Evolutionary conservation across 2,888 invertebrate species (phyloP).

Genomic region (Drosophila paramelanica): DNA sequence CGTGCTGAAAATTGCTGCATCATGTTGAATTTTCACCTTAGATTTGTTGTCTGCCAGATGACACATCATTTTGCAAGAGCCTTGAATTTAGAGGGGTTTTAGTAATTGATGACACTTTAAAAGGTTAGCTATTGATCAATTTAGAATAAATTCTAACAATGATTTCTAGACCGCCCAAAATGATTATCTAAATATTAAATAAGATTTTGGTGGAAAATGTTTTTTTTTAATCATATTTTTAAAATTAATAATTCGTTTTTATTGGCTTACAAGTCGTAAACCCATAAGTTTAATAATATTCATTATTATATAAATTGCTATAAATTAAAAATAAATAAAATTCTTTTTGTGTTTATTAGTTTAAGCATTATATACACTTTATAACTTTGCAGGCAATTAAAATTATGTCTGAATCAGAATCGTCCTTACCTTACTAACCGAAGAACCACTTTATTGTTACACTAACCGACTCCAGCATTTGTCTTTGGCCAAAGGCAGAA

Average conservation of each 20-base stretch:
- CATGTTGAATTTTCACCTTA: conserved; percentile 38
- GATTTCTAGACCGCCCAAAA: neutral
- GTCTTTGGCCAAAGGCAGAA: neutral
- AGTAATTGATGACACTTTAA: conserved; percentile 35
- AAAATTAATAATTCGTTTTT: no score
- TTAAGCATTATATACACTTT: no score
- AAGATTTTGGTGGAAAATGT: neutral
- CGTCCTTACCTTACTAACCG: no score
- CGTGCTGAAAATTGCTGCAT: conserved; percentile 18
- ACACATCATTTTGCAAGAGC: conserved; percentile 9
- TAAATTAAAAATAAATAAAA: no score
- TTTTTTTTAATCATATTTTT: no score
- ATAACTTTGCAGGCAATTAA: no score
- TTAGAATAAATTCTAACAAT: neutral
- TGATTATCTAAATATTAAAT: neutral
- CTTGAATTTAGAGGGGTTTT: conserved; percentile 2
- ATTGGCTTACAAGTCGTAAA: no score
- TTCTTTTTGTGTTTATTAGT: no score
- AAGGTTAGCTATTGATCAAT: conserved; percentile 8
- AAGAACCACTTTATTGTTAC: no score
- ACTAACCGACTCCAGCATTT: neutral
- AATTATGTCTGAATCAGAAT: no score
- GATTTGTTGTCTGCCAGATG: conserved; percentile 30
- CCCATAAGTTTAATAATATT: no score
- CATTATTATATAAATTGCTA: no score